Percentiles rank a stretch among this genome's conserved stretches.
phyloP scores from a whole-genome alignment of 2,888 invertebrate species.

The Gryllus longicercus region DNA sequence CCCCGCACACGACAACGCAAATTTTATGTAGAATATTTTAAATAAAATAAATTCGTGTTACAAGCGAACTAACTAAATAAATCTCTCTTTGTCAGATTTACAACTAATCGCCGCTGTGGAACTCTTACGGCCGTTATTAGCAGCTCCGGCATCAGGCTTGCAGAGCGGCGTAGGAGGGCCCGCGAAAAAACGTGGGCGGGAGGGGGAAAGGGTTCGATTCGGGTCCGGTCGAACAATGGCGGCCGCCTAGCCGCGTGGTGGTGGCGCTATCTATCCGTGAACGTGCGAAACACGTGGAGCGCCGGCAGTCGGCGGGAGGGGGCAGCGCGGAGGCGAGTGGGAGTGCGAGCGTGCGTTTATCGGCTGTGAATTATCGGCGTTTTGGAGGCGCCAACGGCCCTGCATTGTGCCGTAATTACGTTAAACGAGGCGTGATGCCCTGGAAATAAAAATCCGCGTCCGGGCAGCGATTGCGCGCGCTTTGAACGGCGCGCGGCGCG shows the following conservation, averaged over 20 bases:
- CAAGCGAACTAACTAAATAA: background rate
- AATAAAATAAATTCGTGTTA: background rate
- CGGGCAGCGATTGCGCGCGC: too few relatives aligned
- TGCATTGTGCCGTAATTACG: background rate
- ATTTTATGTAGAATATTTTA: background rate
- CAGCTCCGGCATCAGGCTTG: background rate
- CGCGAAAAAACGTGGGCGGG: background rate
- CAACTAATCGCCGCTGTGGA: background rate
- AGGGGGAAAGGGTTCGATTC: background rate
- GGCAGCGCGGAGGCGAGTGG: background rate
- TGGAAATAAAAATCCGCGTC: too few relatives aligned
- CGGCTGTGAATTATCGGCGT: background rate
- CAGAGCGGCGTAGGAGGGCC: background rate
- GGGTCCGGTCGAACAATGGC: background rate
- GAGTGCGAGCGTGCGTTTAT: background rate
- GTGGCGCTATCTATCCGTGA: background rate
- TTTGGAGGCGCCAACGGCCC: background rate
- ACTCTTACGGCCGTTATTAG: constrained; percentile 17
- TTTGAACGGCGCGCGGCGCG: too few relatives aligned
- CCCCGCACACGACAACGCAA: background rate
- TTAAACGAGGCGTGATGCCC: background rate
- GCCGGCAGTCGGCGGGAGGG: background rate
- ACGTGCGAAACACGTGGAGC: background rate
- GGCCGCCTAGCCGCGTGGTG: background rate
- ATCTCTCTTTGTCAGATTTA: background rate